Evolutionary conservation across 1,140 invertebrate genomes (phyloP), one percentile per base, ranked within the genome.

Genomic region (Drosophila eugracilis): DNA sequence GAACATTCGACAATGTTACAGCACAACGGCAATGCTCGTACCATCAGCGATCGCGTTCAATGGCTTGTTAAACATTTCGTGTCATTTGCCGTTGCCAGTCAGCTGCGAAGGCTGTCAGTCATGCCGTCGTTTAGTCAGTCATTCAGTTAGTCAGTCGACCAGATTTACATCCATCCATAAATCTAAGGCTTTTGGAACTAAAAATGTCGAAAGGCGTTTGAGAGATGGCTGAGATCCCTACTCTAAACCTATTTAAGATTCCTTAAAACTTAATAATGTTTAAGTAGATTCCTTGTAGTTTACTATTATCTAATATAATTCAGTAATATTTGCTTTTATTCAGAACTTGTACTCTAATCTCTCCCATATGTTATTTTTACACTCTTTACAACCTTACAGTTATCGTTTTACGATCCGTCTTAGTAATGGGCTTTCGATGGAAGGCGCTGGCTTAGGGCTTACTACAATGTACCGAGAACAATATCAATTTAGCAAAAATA

Each of bases 31-130:
- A 58, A 45, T 49, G n/a, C n/a, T n/a, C n/a, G n/a, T n/a, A 49
- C 58, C 52, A 71, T 60, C 44, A 73, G 47, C 69, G 52, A 53
- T 39, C 59, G 24, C 70, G 60, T 72, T 72, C 26, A 63, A 73
- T 47, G 32, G 69, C 69, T 58, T 70, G 69, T 72, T 48, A 70
- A 71, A 71, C 69, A 71, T 71, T 44, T 55, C 30, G 50, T 66
- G 42, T 71, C 41, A 69, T 55, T 70, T 73, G 37, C 52, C 42
- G 39, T 48, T 72, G 47, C 42, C 54, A 42, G 53, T 47, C 63
- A 54, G 21, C 52, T 17, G 15, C 21, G 60, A 65, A 48, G 67
- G 55, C 67, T 72, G 66, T 70, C 53, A 66, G 26, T 65, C 52
- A 53, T n/a, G n/a, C n/a, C n/a, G 41, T 57, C 49, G 54, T 10